Base-by-base conservation (phyloP, 2,888 invertebrate species). In the Dysmachus trigonus region DNA sequence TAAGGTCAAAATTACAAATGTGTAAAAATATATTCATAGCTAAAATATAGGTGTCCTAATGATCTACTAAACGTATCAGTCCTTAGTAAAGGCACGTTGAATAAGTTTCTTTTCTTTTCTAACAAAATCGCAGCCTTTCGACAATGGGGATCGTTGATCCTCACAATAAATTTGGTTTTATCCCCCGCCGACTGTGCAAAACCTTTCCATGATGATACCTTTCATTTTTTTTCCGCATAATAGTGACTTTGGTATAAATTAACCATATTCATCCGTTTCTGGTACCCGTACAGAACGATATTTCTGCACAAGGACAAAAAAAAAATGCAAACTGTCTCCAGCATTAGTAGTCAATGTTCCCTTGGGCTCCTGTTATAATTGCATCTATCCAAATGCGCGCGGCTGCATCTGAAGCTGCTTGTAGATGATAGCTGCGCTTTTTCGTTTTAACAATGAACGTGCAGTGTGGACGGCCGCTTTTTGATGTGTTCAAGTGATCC, bases 301-400 rank as follows among this genome's bases (percentile, higher is more conserved):
- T 31, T 30, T 79, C 33, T 33, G 53, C 53, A 51, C 31, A 30
- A 22, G 79, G 30, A 2, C 41, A 76, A 35, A 30, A 22, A 41
- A 30, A 8, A 76, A 76, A 35, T 79, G 38, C 38, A 51, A 51
- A 27, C 30, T 7, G 33, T 33, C 10, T 31, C 18, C n/a, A 76
- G 15, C 53, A 53, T 83, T 41, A 83, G 79, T 88, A 88, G 85
- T 88, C 88, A 72, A 88, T 87, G 82, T 92, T 92, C 88, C 92
- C 92, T 90, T 92, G 92, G 88, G 92, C 92, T 88, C 92, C 92
- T 22, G 92, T 92, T 88, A 92, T 92, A 76, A 92, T 92, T 88
- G 92, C 92, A 93, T 99, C 99, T 85, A 99, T 97, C 99, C 99
- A 99, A 89, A 99, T 97, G 88, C 98, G 93, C 93, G 98, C 98